phyloP scores from a whole-genome alignment of 53 echinoderm and acorn worm species.

The Antedon mediterranea region DNA sequence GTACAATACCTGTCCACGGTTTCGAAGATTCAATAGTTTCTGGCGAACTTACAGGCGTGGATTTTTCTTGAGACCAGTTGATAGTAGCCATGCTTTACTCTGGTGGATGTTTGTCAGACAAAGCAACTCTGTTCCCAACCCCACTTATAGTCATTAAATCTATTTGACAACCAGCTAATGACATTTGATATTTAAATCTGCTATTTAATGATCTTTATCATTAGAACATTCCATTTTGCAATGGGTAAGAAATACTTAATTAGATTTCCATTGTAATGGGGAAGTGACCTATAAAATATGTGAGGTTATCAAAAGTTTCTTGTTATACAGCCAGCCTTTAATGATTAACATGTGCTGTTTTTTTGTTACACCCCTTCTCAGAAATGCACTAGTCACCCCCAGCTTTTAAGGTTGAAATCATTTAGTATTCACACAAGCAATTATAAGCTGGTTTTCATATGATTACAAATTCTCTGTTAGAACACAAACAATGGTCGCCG shows the following conservation, averaged over 20 bases:
- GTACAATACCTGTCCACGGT: not conserved
- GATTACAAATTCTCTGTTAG: not conserved
- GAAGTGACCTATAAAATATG: constrained; percentile 1
- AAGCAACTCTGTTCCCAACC: not conserved
- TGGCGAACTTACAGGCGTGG: not conserved
- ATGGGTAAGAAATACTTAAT: not conserved
- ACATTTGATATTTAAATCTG: constrained; percentile 1
- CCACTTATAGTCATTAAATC: not conserved
- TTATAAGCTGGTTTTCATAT: not conserved
- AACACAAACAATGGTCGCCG: not conserved
- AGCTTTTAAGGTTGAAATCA: not conserved
- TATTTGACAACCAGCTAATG: not conserved
- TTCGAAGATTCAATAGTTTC: not conserved
- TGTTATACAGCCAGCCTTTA: not conserved
- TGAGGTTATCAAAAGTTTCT: not conserved
- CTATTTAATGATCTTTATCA: constrained; percentile 1
- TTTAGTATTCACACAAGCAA: not conserved
- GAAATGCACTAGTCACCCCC: not conserved
- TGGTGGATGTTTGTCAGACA: not conserved
- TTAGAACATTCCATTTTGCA: not conserved
- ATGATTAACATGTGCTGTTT: not conserved
- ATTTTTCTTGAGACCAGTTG: not conserved
- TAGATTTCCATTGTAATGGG: not conserved
- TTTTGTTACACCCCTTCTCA: not conserved
- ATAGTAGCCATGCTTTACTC: not conserved